Evolutionary conservation across 2,113 vertebrate species (phyloP), one percentile per base, ranked within the genome.

Genomic region (Saccopteryx leptura): DNA sequence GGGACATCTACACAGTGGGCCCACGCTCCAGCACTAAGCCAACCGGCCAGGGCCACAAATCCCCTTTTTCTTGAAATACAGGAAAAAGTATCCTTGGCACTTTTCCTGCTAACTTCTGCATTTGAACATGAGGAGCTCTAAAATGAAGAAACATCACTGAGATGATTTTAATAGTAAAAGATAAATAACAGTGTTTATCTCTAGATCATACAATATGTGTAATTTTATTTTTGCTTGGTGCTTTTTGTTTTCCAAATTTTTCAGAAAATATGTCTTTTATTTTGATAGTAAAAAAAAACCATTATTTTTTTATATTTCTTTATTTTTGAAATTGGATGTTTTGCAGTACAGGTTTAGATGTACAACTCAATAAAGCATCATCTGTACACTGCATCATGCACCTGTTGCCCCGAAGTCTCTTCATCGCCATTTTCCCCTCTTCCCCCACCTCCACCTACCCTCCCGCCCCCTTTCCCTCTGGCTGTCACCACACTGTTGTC

Each of bases 141-240:
- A n/a, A 48, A 74, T 90, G 31, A 81, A 80, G 48, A 90, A 88
- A 85, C 1, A 71, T 12, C 39, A 54, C 0, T 65, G 52, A 48
- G 5, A 81, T 54, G 26, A 75, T 94, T 90, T 83, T 50, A 81
- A 0, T 75, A 28, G 63, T 83, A 31, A 91, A 81, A 65, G 12
- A 28, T 3, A 88, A 91, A 90, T 60, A 78, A 71, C 19, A 46
- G n/a, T 24, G 15, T 11, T 61, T 80, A 63, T 48, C 28, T 94
- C 56, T 92, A 12, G 61, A 66, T 80, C 31, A 31, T 69, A 2
- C 46, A 80, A 18, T n/a, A 78, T 2, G 3, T 66, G 17, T 17
- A 81, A 52, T 89, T 89, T 91, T 61, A 91, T 60, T 72, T 94
- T 97, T 78, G 14, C 15, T 93, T 91, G 12, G 17, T 86, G 4